Conservation (phyloP, 2,888 invertebrate species). For the Diarsia brunnea region DNA sequence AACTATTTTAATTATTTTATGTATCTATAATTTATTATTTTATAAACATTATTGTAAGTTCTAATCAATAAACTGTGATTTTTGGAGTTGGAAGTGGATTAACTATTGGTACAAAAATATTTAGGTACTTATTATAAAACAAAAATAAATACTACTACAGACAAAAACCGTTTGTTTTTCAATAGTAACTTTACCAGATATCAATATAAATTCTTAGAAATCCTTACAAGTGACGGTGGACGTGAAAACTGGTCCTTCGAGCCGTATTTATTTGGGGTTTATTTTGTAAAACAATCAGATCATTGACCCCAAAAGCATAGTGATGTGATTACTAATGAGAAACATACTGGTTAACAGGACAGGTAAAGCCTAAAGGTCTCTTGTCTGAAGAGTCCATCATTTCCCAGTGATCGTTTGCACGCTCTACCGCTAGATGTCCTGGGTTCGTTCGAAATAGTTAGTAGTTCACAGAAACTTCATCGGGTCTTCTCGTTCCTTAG, state of each 20-base stretch:
- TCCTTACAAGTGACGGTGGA: too few species aligned
- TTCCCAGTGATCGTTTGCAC: not conserved
- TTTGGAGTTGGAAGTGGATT: constrained; percentile 22
- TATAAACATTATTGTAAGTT: constrained; percentile 37
- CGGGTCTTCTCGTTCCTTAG: too few species aligned
- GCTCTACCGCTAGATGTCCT: not conserved
- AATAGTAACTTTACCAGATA: not conserved
- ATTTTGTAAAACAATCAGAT: not conserved
- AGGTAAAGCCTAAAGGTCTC: not conserved
- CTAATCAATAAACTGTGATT: constrained; percentile 49
- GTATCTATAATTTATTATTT: constrained; percentile 15
- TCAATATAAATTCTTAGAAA: too few species aligned
- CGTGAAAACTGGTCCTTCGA: not conserved
- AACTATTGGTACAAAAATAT: constrained; percentile 36
- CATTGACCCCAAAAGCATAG: not conserved
- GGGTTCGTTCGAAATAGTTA: too few species aligned
- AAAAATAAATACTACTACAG: constrained; percentile 17
- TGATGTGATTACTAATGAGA: not conserved
- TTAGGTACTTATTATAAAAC: constrained; percentile 7
- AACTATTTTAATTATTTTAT: constrained; percentile 10
- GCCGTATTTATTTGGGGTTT: not conserved
- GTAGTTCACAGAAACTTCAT: too few species aligned
- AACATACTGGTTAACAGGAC: not conserved
- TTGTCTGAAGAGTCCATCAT: not conserved
- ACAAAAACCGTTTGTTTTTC: not conserved